Evolutionary conservation across 2,113 vertebrate genomes (phyloP).

Genomic region (Agapornis roseicollis): DNA sequence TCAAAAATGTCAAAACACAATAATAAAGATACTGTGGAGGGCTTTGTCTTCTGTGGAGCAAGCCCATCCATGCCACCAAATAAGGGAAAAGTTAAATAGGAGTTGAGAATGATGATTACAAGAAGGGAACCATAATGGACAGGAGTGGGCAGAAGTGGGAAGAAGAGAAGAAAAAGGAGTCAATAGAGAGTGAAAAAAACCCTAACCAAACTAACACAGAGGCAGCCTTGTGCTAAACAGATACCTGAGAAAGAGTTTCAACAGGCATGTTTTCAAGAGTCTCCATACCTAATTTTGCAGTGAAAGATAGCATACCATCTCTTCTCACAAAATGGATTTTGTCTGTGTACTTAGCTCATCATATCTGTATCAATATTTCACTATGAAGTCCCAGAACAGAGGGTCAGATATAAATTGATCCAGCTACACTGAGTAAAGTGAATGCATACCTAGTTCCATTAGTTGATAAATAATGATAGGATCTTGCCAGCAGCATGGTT

Average conservation of each 20-base stretch:
- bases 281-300: not conserved
- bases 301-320: not conserved
- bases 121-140: not conserved
- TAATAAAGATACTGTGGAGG: not conserved
- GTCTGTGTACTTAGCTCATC: not conserved
- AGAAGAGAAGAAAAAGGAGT: not conserved
- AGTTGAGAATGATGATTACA: not conserved
- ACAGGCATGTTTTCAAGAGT: not conserved
- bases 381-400: not conserved
- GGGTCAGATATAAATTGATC: not conserved
- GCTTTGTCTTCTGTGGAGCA: not conserved
- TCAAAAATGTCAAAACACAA: not conserved
- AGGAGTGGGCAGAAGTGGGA: not conserved
- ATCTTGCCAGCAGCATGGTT: not conserved
- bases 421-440: not conserved
- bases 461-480: not conserved
- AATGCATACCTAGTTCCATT: not conserved
- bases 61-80: constrained; percentile 1
- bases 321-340: not conserved
- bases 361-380: not conserved
- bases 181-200: not conserved
- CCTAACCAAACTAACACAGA: not conserved
- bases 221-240: not conserved
- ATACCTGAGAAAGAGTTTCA: not conserved
- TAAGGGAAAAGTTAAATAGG: not conserved